Base-by-base conservation (phyloP, 2,888 invertebrate species). In the Macrophya annulata region DNA sequence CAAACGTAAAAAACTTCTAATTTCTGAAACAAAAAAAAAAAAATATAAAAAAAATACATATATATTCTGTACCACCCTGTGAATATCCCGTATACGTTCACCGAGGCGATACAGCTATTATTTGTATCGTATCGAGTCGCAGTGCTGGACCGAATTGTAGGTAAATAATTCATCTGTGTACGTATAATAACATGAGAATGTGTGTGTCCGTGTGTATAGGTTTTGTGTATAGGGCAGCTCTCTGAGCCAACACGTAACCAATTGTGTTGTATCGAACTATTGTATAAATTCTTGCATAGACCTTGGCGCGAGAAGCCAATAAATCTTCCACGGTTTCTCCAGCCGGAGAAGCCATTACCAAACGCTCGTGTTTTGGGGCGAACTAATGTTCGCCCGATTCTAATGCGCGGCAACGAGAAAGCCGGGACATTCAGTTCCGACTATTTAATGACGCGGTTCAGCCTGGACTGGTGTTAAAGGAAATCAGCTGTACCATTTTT, bases 251-350 rank as follows among this genome's bases (percentile, higher is more conserved):
- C 62, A 81, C 81, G 81, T 81, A 81, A 62, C 81, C 81, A 62
- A 81, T 81, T 62, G 89, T 88, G 88, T 90, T 89, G 90, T 90
- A 89, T 91, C 89, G 87, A 88, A 86, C 87, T 87, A 91, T 91
- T 91, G 91, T 92, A 31, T 31, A 88, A 90, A 90, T 90, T 90
- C 90, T 87, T 62, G 81, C 90, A 88, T 89, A 90, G 89, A 90
- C 90, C 89, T 90, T 90, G 88, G 88, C 86, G 88, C 86, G 87
- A 89, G 89, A 89, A 90, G 89, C 89, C 91, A 87, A 92, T 93
- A 92, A 92, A 92, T 93, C 93, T 92, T 90, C 87, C 89, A 89
- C 89, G 87, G 77, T 81, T 81, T 90, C 91, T 91, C 91, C 91
- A 10, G 21, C 25, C 72, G 21, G 91, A 92, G 90, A 90, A 91